Evolutionary conservation across 2,113 vertebrate species (phyloP).

Genomic region (Verasper variegatus): DNA sequence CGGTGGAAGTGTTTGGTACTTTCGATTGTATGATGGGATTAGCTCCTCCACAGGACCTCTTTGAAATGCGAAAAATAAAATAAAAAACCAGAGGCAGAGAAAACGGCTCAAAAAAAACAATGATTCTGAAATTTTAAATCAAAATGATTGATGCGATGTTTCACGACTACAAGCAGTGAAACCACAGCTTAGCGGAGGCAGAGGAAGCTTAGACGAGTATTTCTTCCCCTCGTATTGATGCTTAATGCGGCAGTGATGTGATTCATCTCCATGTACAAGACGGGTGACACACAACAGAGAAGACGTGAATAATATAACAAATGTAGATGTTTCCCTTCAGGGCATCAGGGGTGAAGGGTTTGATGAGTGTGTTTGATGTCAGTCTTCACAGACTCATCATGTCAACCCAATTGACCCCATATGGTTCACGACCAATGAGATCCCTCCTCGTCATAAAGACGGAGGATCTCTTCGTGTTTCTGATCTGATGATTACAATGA

Average conservation of each 20-base stretch:
- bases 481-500: too few species aligned
- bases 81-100: conserved; percentile 14
- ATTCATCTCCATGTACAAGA: conserved; percentile 3
- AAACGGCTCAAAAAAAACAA: conserved; percentile 16
- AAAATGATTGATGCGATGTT: conserved; percentile 34
- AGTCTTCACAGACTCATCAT: too few species aligned
- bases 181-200: neutral
- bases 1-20: conserved; percentile 16
- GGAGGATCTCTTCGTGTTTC: too few species aligned
- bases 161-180: conserved; percentile 11
- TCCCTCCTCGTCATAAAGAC: too few species aligned
- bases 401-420: too few species aligned
- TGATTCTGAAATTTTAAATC: conserved; percentile 36
- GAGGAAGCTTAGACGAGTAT: conserved; percentile 12
- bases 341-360: too few species aligned
- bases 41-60: conserved; percentile 13
- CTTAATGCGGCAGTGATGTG: conserved; percentile 6
- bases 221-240: conserved; percentile 14
- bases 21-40: conserved; percentile 39
- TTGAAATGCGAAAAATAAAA: conserved; percentile 1
- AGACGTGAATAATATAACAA: neutral
- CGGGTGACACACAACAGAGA: neutral
- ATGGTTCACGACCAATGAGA: too few species aligned
- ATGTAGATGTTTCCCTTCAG: too few species aligned
- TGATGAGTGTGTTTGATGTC: too few species aligned